Conservation (phyloP, 2,113 vertebrate species). For the Poeciliopsis turrubarensis region DNA sequence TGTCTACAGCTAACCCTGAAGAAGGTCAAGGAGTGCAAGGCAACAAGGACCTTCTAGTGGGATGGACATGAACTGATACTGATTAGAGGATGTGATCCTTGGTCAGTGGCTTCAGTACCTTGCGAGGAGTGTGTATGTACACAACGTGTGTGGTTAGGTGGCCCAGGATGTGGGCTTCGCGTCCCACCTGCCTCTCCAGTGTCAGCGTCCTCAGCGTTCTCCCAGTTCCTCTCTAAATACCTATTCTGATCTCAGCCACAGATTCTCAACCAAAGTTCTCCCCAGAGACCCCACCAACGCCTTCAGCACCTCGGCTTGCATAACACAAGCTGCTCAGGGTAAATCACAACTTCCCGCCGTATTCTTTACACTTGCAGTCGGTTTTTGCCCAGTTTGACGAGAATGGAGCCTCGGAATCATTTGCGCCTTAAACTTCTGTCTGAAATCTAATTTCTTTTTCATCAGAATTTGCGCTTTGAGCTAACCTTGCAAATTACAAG, state of each 20-base stretch:
- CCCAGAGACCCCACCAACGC: slow-evolving; percentile 60
- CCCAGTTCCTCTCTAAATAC: slow-evolving; percentile 76
- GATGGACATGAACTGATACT: slow-evolving; percentile 79
- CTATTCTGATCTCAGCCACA: slow-evolving; percentile 72
- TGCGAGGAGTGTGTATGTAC: slow-evolving; percentile 23
- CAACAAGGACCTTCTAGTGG: slow-evolving; percentile 23
- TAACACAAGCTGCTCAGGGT: slow-evolving; percentile 40
- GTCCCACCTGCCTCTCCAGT: slow-evolving; percentile 76
- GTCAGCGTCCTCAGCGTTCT: slow-evolving; percentile 54
- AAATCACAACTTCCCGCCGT: slow-evolving; percentile 43
- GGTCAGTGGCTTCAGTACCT: slow-evolving; percentile 50
- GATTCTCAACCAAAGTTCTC: slow-evolving; percentile 55
- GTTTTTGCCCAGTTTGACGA: slow-evolving; percentile 1
- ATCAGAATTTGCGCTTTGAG: background rate
- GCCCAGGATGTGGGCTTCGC: slow-evolving; percentile 73
- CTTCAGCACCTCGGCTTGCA: slow-evolving; percentile 32
- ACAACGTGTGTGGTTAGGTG: slow-evolving; percentile 68
- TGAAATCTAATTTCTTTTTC: background rate
- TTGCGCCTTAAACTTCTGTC: background rate
- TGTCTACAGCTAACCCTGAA: background rate
- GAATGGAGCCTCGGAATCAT: background rate
- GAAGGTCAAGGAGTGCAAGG: slow-evolving; percentile 8
- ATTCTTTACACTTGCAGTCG: background rate
- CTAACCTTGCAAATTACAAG: slow-evolving; percentile 13
- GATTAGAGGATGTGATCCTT: slow-evolving; percentile 79